Conservation (phyloP, 2,797 vertebrate species). For the Acropternis orthonyx region DNA sequence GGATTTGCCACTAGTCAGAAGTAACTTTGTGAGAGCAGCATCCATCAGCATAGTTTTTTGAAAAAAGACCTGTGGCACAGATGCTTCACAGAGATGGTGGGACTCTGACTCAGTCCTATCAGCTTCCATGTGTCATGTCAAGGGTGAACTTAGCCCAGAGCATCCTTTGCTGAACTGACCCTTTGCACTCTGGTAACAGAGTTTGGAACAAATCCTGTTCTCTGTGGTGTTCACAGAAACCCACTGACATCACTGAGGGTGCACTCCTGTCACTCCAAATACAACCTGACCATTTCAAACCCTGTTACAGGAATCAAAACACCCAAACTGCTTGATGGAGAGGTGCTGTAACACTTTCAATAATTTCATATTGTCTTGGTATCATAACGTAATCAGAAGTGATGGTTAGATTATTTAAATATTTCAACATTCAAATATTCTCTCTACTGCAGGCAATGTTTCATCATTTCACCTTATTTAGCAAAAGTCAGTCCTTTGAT, state of each 20-base stretch:
- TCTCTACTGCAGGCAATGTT: neutral
- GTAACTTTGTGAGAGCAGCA: neutral
- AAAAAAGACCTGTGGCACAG: neutral
- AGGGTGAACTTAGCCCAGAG: neutral
- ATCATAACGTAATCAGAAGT: neutral
- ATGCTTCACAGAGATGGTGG: rapidly evolving
- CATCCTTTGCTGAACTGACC: neutral
- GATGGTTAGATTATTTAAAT: neutral
- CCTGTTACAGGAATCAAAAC: slow-evolving; percentile 49
- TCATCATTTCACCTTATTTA: neutral
- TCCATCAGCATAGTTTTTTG: neutral
- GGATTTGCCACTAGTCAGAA: neutral
- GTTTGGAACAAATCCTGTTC: neutral
- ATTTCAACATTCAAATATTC: neutral
- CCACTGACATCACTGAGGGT: neutral
- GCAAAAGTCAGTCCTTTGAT: neutral
- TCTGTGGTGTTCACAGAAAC: neutral
- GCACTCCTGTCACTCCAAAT: neutral
- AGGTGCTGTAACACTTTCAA: neutral
- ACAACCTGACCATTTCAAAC: neutral
- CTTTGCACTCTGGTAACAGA: neutral
- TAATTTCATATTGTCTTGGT: neutral
- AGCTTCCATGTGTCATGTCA: neutral
- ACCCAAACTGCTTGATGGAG: slow-evolving; percentile 19
- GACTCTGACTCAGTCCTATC: neutral